Percentiles rank a stretch among this genome's conserved stretches.
Conservation (phyloP, 2,113 vertebrate genomes). For the Zosterops lateralis region DNA sequence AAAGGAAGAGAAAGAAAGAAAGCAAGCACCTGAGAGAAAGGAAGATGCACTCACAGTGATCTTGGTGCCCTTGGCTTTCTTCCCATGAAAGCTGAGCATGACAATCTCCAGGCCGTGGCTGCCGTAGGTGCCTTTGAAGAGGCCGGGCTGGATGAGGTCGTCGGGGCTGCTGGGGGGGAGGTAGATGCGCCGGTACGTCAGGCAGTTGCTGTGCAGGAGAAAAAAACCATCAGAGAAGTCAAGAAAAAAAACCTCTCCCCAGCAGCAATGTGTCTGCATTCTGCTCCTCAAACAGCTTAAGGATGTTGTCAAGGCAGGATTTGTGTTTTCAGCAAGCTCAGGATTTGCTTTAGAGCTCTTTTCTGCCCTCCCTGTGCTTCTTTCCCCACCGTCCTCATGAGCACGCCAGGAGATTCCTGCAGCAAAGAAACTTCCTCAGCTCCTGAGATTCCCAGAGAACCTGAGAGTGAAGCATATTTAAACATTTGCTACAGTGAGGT, state of each 20-base stretch:
- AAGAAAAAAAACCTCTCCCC: background rate
- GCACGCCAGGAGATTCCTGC: background rate
- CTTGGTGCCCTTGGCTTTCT: constrained; percentile 87
- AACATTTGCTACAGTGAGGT: background rate
- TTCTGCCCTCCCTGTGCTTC: background rate
- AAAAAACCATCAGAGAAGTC: background rate
- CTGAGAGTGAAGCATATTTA: background rate
- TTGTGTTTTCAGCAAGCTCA: background rate
- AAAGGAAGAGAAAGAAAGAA: too few relatives aligned
- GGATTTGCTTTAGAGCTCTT: background rate
- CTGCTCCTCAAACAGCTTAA: background rate
- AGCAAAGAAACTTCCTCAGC: background rate
- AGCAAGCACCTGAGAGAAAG: background rate
- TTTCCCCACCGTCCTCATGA: background rate
- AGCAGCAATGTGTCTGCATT: background rate
- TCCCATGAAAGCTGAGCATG: constrained; percentile 93
- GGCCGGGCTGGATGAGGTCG: constrained; percentile 88
- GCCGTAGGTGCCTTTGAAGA: constrained; percentile 97
- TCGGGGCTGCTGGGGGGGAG: constrained; percentile 84
- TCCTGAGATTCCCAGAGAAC: background rate
- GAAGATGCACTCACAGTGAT: constrained; percentile 83
- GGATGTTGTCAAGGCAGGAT: background rate
- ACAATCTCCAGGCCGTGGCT: constrained; percentile 97
- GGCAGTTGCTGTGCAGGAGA: constrained; percentile 86
- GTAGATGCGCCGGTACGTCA: constrained; percentile 96